Base-by-base conservation (phyloP, 2,888 invertebrate genomes). In the Micoletzkya japonica region DNA sequence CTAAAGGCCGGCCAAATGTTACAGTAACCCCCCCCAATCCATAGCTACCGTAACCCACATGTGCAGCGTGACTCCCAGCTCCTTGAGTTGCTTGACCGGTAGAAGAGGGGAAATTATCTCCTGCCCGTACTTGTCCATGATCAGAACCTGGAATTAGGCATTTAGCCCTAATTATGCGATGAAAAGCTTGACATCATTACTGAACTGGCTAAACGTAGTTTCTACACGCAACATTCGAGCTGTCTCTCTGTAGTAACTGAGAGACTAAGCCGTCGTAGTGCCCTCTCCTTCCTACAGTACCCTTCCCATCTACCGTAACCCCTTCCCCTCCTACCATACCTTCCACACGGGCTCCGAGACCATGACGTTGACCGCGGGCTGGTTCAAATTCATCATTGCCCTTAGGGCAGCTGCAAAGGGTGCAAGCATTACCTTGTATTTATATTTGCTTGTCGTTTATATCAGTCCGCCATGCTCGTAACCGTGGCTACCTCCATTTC, bases 71-170 rank as follows among this genome's bases (percentile, higher is more conserved):
- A 99, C 94, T 74, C 98, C 97, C 84, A 94, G 88, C 86, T 97
- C 96, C 81, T 97, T 88, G 3, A 98, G 89, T 85, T 98, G 96
- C 87, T 95, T 95, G 26, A 98, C 92, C 28, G 95, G 93, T 85
- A 99, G 90, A 67, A 99, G 88, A 0, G 98, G 97, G 20, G 97
- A 95, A 82, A 99, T 95, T 63, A 99, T 95, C 86, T 98, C 97
- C 88, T 98, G 97, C 3, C 97, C 97, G 79, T 92, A 91, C 82
- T 93, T 90, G 87, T 99, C 98, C 86, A 96, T 97, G 74, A 99
- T 91, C 73, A 98, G 88, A 71, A 98, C 91, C 71, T 84, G 74
- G 73, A 10, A 59, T 52, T 52, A 52, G 14, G n/a, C 6, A 52
- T n/a, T n/a, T 52, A 52, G n/a, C n/a, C n/a, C n/a, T n/a, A n/a